Evolutionary conservation across 2,888 invertebrate species (phyloP), one percentile per base, ranked within the genome.

Genomic region (Rhamphomyia laevipes): DNA sequence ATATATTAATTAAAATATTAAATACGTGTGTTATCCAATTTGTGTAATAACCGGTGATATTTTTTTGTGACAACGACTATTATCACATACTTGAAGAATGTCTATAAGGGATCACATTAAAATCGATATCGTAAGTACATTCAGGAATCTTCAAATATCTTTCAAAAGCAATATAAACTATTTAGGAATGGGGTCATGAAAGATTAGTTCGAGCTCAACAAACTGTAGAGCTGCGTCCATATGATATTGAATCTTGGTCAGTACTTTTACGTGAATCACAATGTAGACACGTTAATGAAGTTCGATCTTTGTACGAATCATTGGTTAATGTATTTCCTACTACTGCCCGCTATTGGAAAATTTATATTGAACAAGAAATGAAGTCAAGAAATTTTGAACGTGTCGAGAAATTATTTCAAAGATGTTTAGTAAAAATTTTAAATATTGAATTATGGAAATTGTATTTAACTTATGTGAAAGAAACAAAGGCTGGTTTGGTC

Each of bases 401-500:
- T 68, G 99, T 99, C 41, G 99, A 99, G 81, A 95, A 96, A 88
- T 78, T 99, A 58, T 99, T 99, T 76, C 93, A 94, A 77, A 78
- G 96, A 58, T 97, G 96, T 71, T 80, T 99, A 50, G 93, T 96
- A 75, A 95, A 95, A 80, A 96, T 99, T 57, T 79, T 99, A 52
- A 96, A 97, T 74, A 97, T 99, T 56, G 99, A 99, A 69, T 74
- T 99, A 55, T 99, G 99, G 99, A 88, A 96, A 67, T 78, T 95
- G 48, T 99, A 99, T 72, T 79, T 99, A 52, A 86, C 86, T 59
- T 99, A 99, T 72, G 95, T 99, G 33, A 93, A 94, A 73, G 97
- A 99, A 67, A 99, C 97, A 2, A 95, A 95, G 69, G 86, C 92
- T 46, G 85, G 89, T 61, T 76, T 95, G 57, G 84, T 90, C 0